phyloP scores from a whole-genome alignment of 2,113 vertebrate genomes.

The Malurus melanocephalus region DNA sequence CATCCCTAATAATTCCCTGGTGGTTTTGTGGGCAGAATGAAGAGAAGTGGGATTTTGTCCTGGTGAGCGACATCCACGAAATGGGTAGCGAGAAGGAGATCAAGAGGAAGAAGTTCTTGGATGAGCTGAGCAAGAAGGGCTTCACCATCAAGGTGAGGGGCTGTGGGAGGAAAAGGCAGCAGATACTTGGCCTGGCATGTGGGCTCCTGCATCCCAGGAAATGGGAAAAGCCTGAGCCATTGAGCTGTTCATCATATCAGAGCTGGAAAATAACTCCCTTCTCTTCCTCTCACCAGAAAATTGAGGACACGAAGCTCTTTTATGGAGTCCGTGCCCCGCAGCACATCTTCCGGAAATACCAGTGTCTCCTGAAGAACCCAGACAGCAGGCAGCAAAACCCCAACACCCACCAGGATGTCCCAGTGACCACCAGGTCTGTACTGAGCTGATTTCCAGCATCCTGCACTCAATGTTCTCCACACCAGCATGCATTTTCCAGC shows the following conservation, averaged over 20 bases:
- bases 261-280: neutral
- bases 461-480: neutral
- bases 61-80: slow-evolving; percentile 70
- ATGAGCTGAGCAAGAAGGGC: slow-evolving; percentile 71
- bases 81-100: neutral
- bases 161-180: neutral
- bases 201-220: neutral
- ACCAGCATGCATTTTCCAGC: neutral
- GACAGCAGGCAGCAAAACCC: slow-evolving; percentile 5
- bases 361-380: slow-evolving; percentile 74
- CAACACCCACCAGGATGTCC: neutral
- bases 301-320: slow-evolving; percentile 74
- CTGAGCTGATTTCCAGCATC: neutral
- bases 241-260: neutral
- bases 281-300: slow-evolving; percentile 58
- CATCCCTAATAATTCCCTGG: neutral
- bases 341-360: slow-evolving; percentile 76
- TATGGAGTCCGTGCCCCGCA: slow-evolving; percentile 77
- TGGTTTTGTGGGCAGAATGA: slow-evolving; percentile 21
- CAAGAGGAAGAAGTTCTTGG: slow-evolving; percentile 77
- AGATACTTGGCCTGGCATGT: too few relatives aligned
- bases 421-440: slow-evolving; percentile 72
- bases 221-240: neutral
- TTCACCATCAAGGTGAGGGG: slow-evolving; percentile 77
- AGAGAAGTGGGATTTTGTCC: slow-evolving; percentile 77